Base-by-base conservation (phyloP, 2,113 vertebrate species). In the Dicaeum eximium region DNA sequence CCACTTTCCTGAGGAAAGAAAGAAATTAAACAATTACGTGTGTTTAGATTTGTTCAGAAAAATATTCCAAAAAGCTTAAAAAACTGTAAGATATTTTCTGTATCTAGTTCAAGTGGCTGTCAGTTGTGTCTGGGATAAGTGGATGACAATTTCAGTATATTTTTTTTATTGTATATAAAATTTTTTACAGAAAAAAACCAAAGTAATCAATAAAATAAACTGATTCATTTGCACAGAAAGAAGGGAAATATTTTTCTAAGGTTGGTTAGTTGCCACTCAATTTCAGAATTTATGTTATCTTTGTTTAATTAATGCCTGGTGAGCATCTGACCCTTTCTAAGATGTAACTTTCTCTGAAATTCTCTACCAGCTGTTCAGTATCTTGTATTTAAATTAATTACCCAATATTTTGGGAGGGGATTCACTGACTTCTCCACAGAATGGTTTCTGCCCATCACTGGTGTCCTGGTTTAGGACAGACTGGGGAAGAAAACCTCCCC, bases 1-100 rank as follows among this genome's bases (percentile, higher is more conserved):
- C 99, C 99, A 99, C 35, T 96, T 97, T 69, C 99, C 99, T 99
- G 80, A 24, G 62, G 56, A 94, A 90, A 75, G 66, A 62, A 44
- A 97, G 25, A 96, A 83, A 94, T 9, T 10, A 53, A 79, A 77
- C 57, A 72, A 42, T 61, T 58, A 28, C 5, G 3, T 87, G 15
- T 35, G 24, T 75, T 92, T 69, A 75, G 5, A 67, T 40, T 79
- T 90, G 18, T 44, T 92, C 24, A 75, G 33, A 64, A 91, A 65
- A 73, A 37, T 42, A 4, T 91, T 92, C 66, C 60, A 45, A 51
- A 83, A 23, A 2, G 3, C 3, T 62, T 21, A 24, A 56, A 62
- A 58, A 44, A 3, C 1, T 20, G 11, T 21, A 38, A 18, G 14
- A 31, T 77, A 27, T 72, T 86, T 90, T 90, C 24, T 71, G 4